These are phyloP conservation scores for Saccostrea echinata DNA, from an alignment of 1,140 invertebrate species.

Conservation along the genomic window DNA sequence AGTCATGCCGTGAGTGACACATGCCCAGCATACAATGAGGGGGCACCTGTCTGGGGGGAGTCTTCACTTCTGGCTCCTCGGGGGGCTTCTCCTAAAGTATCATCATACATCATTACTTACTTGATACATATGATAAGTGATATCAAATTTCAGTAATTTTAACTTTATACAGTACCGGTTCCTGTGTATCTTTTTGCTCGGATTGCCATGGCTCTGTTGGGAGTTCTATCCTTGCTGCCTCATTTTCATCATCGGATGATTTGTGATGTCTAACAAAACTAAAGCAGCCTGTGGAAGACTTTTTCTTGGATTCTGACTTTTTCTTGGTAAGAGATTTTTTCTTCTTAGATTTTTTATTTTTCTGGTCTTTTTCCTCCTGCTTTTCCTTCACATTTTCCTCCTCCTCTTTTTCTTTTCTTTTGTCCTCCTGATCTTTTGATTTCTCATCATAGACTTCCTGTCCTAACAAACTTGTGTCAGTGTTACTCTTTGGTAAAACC, in stretches of 20 bases:
- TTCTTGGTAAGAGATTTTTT: not conserved
- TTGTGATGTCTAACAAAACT: conserved; percentile 19
- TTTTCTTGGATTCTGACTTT: conserved; percentile 11
- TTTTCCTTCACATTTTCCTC: conserved; percentile 42
- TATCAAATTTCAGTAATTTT: not conserved
- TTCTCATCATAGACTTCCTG: conserved; percentile 31
- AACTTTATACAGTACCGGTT: conserved; percentile 14
- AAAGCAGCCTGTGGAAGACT: conserved; percentile 10
- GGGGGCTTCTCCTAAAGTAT: not conserved
- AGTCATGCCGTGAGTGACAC: conserved; percentile 21
- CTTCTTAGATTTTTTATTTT: conserved; percentile 40
- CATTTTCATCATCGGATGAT: not conserved
- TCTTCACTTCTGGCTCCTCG: not conserved
- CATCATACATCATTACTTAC: not conserved
- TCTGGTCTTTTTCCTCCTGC: conserved; percentile 40
- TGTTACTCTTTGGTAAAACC: conserved; percentile 21
- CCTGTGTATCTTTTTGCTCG: not conserved
- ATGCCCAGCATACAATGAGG: conserved; percentile 8
- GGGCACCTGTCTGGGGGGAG: conserved; percentile 13
- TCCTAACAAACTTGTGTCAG: conserved; percentile 4
- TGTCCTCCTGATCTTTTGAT: conserved; percentile 4
- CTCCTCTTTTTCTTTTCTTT: not conserved
- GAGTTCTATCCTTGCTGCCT: conserved; percentile 32
- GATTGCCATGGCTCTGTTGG: conserved; percentile 16
- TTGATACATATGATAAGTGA: not conserved